Base-by-base conservation (phyloP, 2,888 invertebrate species). In the Trichogramma evanescens region DNA sequence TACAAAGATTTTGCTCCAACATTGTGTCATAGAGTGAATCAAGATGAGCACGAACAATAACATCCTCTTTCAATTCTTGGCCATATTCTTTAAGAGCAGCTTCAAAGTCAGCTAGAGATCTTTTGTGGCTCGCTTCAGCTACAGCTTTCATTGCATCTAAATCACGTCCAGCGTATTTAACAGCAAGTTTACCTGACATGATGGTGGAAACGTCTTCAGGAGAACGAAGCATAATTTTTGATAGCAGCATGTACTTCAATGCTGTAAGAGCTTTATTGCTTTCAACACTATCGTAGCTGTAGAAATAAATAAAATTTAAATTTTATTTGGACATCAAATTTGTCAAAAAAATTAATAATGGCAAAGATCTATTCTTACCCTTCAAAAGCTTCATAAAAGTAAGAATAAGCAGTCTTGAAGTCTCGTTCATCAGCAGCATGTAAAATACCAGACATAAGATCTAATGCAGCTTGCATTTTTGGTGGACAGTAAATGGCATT, bases 351-450 rank as follows among this genome's bases (percentile, higher is more conserved):
- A 50, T 45, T 53, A n/a, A 54, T 45, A 46, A 49, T 43, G 42
- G 50, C 48, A 44, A 39, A 43, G 6, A 40, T 43, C 42, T 45
- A 46, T 49, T 62, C 41, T 61, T 94, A 97, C 68, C 97, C 95
- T 82, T 99, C 99, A 79, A 98, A 99, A 9, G 97, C 97, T 82
- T 99, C 99, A 79, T 98, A 99, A 78, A 99, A 99, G 77, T 99
- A 99, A 59, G 98, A 99, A 81, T 95, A 99, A 51, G 97, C 98
- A 61, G 99, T 99, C 84, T 99, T 99, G 79, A 99, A 99, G 77
- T 99, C 99, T 70, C 93, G 89, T 79, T 99, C 99, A 77, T 99
- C 99, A n/a, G 98, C 98, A 7, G 99, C 99, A 80, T 99, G 99
- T 59, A 99, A 82, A 68, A 99, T 95, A 69, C 97, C 97, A 5